Evolutionary conservation across 2,113 vertebrate genomes (phyloP).

Genomic region (Falcunculus frontatus): DNA sequence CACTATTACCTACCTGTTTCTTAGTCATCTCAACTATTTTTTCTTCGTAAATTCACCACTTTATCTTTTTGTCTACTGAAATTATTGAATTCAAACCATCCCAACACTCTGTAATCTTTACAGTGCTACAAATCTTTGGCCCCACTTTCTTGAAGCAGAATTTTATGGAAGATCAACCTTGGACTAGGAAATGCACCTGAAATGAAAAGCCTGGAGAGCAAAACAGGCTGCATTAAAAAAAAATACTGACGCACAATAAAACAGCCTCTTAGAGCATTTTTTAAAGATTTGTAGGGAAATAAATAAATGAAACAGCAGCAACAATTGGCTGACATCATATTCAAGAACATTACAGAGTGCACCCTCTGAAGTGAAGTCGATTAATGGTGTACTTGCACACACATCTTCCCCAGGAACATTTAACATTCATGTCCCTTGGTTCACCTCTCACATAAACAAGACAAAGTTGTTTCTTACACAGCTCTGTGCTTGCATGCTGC

Average conservation of each 20-base stretch:
- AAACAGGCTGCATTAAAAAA: neutral
- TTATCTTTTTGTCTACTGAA: neutral
- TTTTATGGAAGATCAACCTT: neutral
- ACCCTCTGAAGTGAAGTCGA: neutral
- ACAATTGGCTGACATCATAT: neutral
- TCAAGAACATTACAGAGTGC: neutral
- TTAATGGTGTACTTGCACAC: neutral
- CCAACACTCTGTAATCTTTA: neutral
- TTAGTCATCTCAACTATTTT: neutral
- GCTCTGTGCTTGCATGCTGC: neutral
- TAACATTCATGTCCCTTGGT: neutral
- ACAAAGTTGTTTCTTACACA: neutral
- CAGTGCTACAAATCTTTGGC: neutral
- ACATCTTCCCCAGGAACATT: neutral
- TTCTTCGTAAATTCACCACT: neutral
- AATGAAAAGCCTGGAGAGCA: neutral
- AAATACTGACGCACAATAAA: neutral
- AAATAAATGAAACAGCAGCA: neutral
- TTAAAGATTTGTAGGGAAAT: neutral
- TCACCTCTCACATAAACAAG: neutral
- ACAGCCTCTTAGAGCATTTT: neutral
- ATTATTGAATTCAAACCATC: neutral
- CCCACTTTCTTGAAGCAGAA: neutral
- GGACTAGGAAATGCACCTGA: accelerated
- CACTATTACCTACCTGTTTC: neutral